A percentile compares a stretch with the other conserved stretches of the same genome.
Evolutionary conservation across 2,113 vertebrate genomes (phyloP).

Genomic region (Odocoileus hemionus): DNA sequence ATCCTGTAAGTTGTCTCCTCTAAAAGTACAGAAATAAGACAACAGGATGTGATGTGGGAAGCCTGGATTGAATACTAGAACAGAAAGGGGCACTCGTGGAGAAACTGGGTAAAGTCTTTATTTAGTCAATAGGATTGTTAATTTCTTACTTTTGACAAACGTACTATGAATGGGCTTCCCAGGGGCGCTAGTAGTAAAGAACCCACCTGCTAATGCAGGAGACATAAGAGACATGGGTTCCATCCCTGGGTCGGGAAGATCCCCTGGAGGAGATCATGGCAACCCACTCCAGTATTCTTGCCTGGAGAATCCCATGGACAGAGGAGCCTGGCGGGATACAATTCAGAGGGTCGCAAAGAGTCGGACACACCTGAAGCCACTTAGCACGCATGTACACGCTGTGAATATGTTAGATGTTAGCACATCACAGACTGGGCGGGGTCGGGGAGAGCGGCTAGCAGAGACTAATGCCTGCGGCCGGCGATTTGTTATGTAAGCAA

Average conservation of each 20-base stretch:
- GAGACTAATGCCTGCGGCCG: rapidly evolving
- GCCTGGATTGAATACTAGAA: not conserved
- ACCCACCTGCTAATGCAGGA: not conserved
- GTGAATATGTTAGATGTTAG: not conserved
- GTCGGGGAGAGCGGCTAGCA: not conserved
- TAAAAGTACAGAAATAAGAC: not conserved
- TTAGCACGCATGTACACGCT: not conserved
- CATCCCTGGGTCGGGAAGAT: not conserved
- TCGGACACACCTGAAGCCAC: not conserved
- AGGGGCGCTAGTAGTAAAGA: not conserved
- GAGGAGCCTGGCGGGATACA: not conserved
- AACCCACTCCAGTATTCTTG: not conserved
- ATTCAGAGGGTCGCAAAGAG: not conserved
- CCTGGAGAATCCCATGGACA: not conserved
- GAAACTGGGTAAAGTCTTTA: not conserved
- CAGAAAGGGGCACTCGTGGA: not conserved
- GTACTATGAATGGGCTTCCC: not conserved
- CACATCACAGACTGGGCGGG: not conserved
- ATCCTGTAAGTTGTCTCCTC: not conserved
- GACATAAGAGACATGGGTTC: not conserved
- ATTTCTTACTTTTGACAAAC: not conserved
- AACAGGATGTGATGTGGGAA: not conserved
- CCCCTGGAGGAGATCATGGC: not conserved
- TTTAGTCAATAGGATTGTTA: not conserved
- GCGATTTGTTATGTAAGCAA: not conserved